Evolutionary conservation across 1,140 invertebrate genomes (phyloP).

Genomic region (Philotrypesis tridentata): DNA sequence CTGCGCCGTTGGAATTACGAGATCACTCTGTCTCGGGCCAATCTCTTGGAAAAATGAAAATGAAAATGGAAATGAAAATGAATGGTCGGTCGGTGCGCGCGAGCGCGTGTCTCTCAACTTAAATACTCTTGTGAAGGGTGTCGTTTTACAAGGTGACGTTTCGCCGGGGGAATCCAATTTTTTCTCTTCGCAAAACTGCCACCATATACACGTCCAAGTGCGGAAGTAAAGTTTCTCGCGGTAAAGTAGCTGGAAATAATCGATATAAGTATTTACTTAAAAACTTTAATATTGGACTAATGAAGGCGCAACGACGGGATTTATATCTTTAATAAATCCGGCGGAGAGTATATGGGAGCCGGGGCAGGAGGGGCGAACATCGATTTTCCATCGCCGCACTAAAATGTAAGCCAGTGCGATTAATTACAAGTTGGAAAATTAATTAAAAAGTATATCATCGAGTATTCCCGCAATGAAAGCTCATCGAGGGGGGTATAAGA

Average conservation of each 20-base stretch:
- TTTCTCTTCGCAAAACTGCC: no score
- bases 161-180: not conserved
- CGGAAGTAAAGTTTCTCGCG: no score
- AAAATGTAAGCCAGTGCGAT: not conserved
- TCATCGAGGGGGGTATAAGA: not conserved
- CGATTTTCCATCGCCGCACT: not conserved
- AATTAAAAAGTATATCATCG: not conserved
- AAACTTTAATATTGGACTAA: not conserved
- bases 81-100: no score
- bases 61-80: not conserved
- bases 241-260: not conserved
- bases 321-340: not conserved
- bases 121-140: not conserved
- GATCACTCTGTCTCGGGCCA: not conserved
- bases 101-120: no score
- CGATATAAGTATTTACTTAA: not conserved
- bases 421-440: not conserved
- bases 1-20: not conserved
- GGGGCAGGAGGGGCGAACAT: not conserved
- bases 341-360: no score
- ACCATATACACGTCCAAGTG: no score
- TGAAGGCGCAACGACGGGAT: not conserved
- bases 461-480: not conserved
- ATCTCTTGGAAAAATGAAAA: conserved; percentile 15
- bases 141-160: no score